A percentile compares a stretch with the other conserved stretches of the same genome.
phyloP scores from a whole-genome alignment of 2,113 vertebrate species.

The Regulus satrapa region DNA sequence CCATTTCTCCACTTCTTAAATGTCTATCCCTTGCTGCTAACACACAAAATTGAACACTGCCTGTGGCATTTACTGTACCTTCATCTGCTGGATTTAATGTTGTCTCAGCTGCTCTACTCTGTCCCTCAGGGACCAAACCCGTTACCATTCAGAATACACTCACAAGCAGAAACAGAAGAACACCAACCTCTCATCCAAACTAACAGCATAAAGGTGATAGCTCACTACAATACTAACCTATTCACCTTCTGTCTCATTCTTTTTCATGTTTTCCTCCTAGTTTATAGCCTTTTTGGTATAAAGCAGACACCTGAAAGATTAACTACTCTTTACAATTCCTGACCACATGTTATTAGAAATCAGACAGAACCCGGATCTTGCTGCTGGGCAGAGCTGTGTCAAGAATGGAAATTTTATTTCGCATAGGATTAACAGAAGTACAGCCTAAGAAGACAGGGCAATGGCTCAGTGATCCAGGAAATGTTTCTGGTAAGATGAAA shows the following conservation, averaged over 20 bases:
- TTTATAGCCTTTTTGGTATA: not conserved
- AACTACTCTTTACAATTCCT: not conserved
- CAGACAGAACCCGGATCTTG: not conserved
- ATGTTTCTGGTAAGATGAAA: constrained; percentile 8
- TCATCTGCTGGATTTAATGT: constrained; percentile 63
- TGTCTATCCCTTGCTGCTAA: constrained; percentile 58
- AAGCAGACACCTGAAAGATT: not conserved
- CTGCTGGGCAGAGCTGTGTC: not conserved
- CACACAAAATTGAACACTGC: constrained; percentile 37
- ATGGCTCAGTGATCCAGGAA: constrained; percentile 21
- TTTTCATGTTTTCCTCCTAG: constrained; percentile 12
- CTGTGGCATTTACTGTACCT: constrained; percentile 56
- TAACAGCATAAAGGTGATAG: constrained; percentile 26
- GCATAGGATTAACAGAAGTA: not conserved
- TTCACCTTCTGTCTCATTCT: not conserved
- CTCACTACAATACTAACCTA: not conserved
- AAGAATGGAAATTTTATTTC: constrained; percentile 30
- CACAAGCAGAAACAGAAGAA: constrained; percentile 33
- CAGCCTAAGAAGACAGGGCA: not conserved
- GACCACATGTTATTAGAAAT: constrained; percentile 1
- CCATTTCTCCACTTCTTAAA: constrained; percentile 52
- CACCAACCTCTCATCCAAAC: constrained; percentile 10
- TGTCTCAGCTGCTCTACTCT: constrained; percentile 61
- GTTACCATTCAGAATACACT: constrained; percentile 40
- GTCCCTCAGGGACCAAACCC: constrained; percentile 31